phyloP scores from a whole-genome alignment of 2,797 vertebrate genomes.

The Sebastes minor region DNA sequence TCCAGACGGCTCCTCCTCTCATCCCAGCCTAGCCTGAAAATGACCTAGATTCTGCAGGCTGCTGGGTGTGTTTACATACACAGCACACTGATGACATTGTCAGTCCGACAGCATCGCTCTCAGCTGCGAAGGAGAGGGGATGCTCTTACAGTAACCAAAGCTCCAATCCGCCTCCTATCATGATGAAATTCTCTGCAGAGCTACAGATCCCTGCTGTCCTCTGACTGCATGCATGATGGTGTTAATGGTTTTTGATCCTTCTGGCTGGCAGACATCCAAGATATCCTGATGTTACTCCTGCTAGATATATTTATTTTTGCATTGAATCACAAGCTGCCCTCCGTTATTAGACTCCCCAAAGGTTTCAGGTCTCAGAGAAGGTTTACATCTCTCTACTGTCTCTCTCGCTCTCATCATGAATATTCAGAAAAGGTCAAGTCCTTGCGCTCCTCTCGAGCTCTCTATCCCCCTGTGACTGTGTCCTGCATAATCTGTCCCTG shows the following conservation, averaged over 20 bases:
- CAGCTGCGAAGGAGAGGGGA: slow-evolving; percentile 24
- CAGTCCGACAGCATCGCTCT: slow-evolving; percentile 54
- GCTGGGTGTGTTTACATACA: slow-evolving; percentile 66
- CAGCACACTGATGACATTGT: slow-evolving; percentile 64
- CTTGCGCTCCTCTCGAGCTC: slow-evolving; percentile 37
- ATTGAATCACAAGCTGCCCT: slow-evolving; percentile 21
- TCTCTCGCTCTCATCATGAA: slow-evolving; percentile 42
- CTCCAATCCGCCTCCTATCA: slow-evolving; percentile 49
- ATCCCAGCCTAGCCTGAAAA: slow-evolving; percentile 58
- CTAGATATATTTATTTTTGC: slow-evolving; percentile 47
- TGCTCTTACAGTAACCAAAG: slow-evolving; percentile 60
- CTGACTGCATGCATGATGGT: slow-evolving; percentile 55
- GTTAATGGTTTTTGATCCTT: slow-evolving; percentile 74
- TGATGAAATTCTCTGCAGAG: slow-evolving; percentile 63
- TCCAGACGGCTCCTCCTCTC: slow-evolving; percentile 55
- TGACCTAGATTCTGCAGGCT: slow-evolving; percentile 73
- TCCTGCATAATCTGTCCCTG: slow-evolving; percentile 72
- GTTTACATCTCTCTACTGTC: slow-evolving; percentile 36
- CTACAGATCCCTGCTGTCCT: slow-evolving; percentile 53
- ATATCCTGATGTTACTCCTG: slow-evolving; percentile 37
- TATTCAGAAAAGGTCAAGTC: slow-evolving; percentile 71
- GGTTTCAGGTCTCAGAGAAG: slow-evolving; percentile 7
- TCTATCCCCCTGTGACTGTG: slow-evolving; percentile 44
- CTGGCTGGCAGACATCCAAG: slow-evolving; percentile 57
- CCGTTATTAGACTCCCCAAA: slow-evolving; percentile 19